Conservation (phyloP, 2,888 invertebrate genomes). For the Pachymerium ferrugineum region DNA sequence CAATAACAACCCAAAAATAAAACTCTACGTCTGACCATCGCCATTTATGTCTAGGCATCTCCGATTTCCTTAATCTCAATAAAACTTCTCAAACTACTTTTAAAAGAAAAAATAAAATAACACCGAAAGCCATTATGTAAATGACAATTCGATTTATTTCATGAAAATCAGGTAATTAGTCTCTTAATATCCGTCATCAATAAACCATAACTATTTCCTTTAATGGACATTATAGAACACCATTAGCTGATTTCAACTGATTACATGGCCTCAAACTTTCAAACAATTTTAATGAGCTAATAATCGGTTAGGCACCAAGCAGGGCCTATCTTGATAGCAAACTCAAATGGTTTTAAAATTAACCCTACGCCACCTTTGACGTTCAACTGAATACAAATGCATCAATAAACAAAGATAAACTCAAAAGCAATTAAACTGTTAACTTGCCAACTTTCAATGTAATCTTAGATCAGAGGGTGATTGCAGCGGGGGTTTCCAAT, state of each 20-base stretch:
- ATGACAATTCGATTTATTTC: slow-evolving; percentile 1
- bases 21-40: background rate
- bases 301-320: background rate
- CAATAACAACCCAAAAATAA: background rate
- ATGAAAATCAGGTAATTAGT: slow-evolving; percentile 13
- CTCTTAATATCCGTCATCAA: slow-evolving; percentile 3
- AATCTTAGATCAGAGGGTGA: slow-evolving; percentile 4
- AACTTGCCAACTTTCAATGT: slow-evolving; percentile 13
- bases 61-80: background rate
- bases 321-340: background rate
- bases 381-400: background rate
- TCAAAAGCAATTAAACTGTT: slow-evolving; percentile 8
- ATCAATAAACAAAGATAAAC: slow-evolving; percentile 13
- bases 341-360: slow-evolving; percentile 6
- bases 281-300: slow-evolving; percentile 3
- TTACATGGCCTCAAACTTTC: background rate
- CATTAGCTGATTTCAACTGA: slow-evolving; percentile 4
- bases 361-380: background rate
- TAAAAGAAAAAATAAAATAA: no score
- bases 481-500: background rate
- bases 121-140: background rate
- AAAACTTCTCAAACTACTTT: background rate
- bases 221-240: background rate
- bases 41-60: background rate
- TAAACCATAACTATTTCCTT: slow-evolving; percentile 9